Percentiles rank a stretch among this genome's conserved stretches.
These are phyloP conservation scores for Acromyrmex echinatior DNA, from an alignment of 1,140 invertebrate genomes.

Conservation along the genomic window DNA sequence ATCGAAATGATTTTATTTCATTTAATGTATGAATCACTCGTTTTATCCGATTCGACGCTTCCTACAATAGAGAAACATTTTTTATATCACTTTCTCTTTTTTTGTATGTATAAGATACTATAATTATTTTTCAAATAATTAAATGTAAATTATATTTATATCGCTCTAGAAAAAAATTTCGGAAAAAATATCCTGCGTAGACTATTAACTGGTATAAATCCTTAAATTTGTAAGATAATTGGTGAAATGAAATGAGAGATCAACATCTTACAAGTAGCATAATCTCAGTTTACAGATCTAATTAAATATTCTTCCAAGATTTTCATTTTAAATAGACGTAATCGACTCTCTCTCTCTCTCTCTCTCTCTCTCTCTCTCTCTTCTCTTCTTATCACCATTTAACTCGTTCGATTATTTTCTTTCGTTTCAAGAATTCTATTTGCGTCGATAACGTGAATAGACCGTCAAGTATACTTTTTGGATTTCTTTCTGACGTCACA, in stretches of 20 bases:
- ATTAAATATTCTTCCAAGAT: slow-evolving; percentile 19
- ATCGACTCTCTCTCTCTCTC: not conserved
- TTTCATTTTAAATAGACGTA: not conserved
- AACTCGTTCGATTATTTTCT: slow-evolving; percentile 31
- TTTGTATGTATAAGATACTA: not conserved
- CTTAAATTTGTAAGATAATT: not conserved
- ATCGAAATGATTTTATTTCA: not conserved
- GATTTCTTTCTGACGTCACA: slow-evolving; percentile 14
- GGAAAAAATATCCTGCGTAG: not conserved
- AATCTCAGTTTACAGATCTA: slow-evolving; percentile 4
- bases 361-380: not conserved
- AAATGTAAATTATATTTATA: not conserved
- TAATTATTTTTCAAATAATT: not conserved
- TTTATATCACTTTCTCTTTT: not conserved
- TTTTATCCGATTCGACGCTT: not conserved
- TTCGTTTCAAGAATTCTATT: slow-evolving; percentile 16
- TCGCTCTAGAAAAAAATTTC: not conserved
- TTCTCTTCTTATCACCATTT: slow-evolving; percentile 15
- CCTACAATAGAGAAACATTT: not conserved
- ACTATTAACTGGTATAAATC: not conserved
- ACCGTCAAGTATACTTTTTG: slow-evolving; percentile 15
- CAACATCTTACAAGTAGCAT: not conserved
- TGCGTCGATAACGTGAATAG: not conserved
- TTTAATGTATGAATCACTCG: not conserved
- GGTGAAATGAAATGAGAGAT: not conserved